Base-by-base conservation (phyloP, 1,140 invertebrate genomes). In the Drosophila orosa region DNA sequence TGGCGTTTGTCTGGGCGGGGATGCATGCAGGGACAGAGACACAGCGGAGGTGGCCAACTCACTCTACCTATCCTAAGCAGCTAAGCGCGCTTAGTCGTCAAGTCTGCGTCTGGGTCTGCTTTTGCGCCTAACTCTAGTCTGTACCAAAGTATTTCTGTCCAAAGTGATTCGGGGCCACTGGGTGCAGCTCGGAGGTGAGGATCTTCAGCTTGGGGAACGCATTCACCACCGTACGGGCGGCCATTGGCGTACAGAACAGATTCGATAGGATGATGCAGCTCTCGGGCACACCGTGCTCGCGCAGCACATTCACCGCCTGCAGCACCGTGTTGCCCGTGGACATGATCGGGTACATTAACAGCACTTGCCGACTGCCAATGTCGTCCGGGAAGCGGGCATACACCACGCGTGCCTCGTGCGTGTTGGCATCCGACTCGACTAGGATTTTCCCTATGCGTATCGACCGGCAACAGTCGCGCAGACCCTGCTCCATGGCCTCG, bases 341-440 rank as follows among this genome's bases (percentile, higher is more conserved):
- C 97, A 99, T 98, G 58, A 99, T 99, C 19, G 98, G 98, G 93
- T 99, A 99, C 97, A 99, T 98, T 1, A 99, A 94, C n/a, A 99
- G 93, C 8, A 98, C 97, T 93, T 98, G 98, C 77, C 98, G 93
- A 45, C 95, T 94, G 1, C 95, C 93, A 75, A 99, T 98, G 92
- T 99, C 98, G 82, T 98, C 97, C 1, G 98, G 98, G 92, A 99
- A 98, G 92, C 99, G 97, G 6, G 98, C 98, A 93, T 99, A 99
- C 3, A 99, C 97, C 19, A 99, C 98, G 92, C 95, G 96, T 10
- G 98, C 98, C 92, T 99, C 98, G 78, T 99, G 98, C 0, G 98
- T 99, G 78, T 99, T 98, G 37, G 96, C 95, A 93, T 99, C 98
- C 85, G 96, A 98, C 92, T 99, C 98, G n/a, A 99, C 97, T 54